phyloP scores from a whole-genome alignment of 1,140 invertebrate genomes.

The Psix sp. region DNA sequence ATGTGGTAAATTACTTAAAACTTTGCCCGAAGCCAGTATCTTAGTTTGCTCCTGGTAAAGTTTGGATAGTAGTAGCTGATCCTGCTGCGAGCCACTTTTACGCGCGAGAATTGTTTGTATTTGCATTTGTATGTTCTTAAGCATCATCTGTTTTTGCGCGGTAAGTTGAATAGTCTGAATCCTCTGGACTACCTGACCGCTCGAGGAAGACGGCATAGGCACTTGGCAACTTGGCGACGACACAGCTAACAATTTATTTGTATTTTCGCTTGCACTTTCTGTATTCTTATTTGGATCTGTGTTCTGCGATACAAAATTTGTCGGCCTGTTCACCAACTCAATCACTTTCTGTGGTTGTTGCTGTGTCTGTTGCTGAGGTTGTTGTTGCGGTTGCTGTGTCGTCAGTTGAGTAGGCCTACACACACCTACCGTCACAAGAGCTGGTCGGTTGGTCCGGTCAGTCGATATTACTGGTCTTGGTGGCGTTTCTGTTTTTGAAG shows the following conservation, averaged over 20 bases:
- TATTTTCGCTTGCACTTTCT: constrained; percentile 61
- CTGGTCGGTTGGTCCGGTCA: constrained; percentile 17
- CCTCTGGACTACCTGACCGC: constrained; percentile 70
- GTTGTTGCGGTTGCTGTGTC: constrained; percentile 48
- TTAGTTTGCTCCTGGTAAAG: constrained; percentile 78
- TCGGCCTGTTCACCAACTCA: constrained; percentile 62
- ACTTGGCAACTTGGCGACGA: constrained; percentile 62
- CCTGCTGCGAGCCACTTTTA: constrained; percentile 71
- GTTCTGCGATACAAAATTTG: constrained; percentile 61
- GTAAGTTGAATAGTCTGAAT: constrained; percentile 72
- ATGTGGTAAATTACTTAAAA: constrained; percentile 70
- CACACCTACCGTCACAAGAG: constrained; percentile 59
- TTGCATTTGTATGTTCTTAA: constrained; percentile 76
- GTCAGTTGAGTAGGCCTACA: constrained; percentile 62
- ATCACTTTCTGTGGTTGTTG: constrained; percentile 56
- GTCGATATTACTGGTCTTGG: constrained; percentile 11
- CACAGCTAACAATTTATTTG: constrained; percentile 62
- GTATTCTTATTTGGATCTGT: constrained; percentile 65
- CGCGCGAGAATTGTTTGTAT: constrained; percentile 74
- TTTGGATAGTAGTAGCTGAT: constrained; percentile 74
- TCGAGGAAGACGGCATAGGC: constrained; percentile 61
- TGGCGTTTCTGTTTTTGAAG: constrained; percentile 49
- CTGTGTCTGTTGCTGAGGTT: constrained; percentile 48
- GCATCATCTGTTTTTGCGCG: constrained; percentile 70
- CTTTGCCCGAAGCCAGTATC: constrained; percentile 78